Evolutionary conservation across 53 echinoderm and acorn worm genomes (phyloP), one percentile per base, ranked within the genome.

Genomic region (Holothuria scabra): DNA sequence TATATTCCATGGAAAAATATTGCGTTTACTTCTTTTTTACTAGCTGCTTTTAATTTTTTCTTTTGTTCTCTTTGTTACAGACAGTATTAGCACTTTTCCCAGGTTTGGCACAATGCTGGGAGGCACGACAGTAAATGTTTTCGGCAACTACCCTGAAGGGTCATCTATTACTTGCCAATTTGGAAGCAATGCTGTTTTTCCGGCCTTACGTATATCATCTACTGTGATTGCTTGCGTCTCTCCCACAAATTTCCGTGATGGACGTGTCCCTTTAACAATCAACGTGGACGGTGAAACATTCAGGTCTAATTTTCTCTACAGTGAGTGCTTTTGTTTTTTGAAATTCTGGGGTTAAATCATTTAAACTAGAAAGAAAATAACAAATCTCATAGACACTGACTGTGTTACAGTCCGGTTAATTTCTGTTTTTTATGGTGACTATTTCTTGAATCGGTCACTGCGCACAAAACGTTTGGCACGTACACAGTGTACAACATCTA

Each of bases 101-200:
- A 56, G 57, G 11, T 56, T 31, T 57, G 78, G 78, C 5, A 78
- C 78, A 5, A 78, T 78, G 78, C n/a, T 78, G 59, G 57, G 78
- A 33, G 78, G 78, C 12, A 78, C 78, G 11, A 52, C 28, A 24
- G 31, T 78, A 12, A 16, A 13, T 12, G 52, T 78, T 13, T 12
- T 78, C 52, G 78, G 78, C 5, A 12, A 25, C 52, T 57, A 59
- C 29, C 10, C 18, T 32, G 52, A 25, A 1, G 28, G 2, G 12
- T 29, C 78, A 30, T 31, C 29, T 3, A 21, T 31, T 13, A 28
- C 58, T 19, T 78, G 78, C 16, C 78, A 78, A 56, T 78, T 78
- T 33, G 78, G 78, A 16, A 28, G 13, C 32, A 56, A 29, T 31
- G 3, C 14, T 30, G 9, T 1, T 6, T 26, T 32, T 14, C 10